These are phyloP conservation scores for Amniataba percoides DNA, from an alignment of 2,797 vertebrate species.

Conservation along the genomic window DNA sequence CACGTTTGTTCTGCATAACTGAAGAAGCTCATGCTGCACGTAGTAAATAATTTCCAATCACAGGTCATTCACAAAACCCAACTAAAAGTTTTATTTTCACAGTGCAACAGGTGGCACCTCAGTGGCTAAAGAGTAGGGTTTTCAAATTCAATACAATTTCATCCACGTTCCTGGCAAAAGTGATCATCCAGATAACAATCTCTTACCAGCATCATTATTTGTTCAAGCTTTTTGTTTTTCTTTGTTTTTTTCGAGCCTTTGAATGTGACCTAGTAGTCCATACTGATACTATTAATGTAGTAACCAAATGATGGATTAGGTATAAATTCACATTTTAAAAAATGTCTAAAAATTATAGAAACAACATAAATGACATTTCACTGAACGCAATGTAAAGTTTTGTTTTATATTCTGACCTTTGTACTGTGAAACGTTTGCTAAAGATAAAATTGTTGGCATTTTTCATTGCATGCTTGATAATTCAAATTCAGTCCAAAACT, in stretches of 20 bases:
- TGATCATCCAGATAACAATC: background rate
- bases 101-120: background rate
- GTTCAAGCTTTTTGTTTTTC: background rate
- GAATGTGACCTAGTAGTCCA: background rate
- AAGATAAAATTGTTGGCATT: background rate
- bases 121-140: background rate
- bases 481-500: background rate
- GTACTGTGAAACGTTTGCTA: background rate
- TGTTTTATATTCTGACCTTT: background rate
- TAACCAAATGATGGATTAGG: background rate
- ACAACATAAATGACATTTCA: background rate
- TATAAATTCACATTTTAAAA: background rate
- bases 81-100: background rate
- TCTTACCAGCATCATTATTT: background rate
- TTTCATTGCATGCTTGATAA: background rate
- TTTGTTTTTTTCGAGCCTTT: background rate
- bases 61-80: too few species aligned
- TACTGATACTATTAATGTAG: background rate
- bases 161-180: background rate
- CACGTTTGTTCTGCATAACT: background rate
- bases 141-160: background rate
- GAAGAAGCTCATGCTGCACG: too few species aligned
- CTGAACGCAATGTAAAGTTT: background rate
- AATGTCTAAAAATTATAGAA: background rate
- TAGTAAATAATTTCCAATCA: background rate